These are phyloP conservation scores for Anthrax anthrax DNA, from an alignment of 2,888 invertebrate genomes.

Conservation along the genomic window DNA sequence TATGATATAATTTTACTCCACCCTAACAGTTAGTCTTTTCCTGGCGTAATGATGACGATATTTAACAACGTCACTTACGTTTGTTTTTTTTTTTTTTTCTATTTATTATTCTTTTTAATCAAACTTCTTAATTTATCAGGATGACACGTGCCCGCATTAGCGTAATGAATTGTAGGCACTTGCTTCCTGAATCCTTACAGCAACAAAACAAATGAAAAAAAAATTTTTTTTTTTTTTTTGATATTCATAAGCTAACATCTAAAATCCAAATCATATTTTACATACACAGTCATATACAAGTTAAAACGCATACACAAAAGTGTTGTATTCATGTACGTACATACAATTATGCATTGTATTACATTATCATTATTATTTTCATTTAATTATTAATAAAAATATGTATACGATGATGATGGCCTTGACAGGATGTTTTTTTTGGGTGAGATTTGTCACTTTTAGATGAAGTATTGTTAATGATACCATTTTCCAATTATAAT, in stretches of 20 bases:
- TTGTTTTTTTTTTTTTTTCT: too few species aligned
- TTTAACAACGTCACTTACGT: conserved; percentile 5
- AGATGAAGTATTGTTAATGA: conserved; percentile 6
- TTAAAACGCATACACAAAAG: too few species aligned
- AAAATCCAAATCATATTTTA: too few species aligned
- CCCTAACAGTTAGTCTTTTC: conserved; percentile 4
- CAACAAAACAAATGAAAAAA: too few species aligned
- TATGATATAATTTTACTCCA: neutral
- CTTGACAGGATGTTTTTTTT: conserved; percentile 4
- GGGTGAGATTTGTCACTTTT: conserved; percentile 2
- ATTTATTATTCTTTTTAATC: too few species aligned
- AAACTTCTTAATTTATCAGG: conserved; percentile 19
- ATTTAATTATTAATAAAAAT: too few species aligned
- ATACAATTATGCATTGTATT: too few species aligned
- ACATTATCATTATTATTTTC: too few species aligned
- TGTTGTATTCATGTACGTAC: too few species aligned
- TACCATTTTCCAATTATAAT: conserved; percentile 5
- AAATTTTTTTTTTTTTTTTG: neutral
- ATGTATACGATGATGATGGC: neutral
- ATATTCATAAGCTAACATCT: neutral
- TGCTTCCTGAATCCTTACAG: neutral
- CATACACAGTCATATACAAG: neutral
- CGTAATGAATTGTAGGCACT: conserved; percentile 18
- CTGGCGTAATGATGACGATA: neutral
- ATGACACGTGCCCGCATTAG: conserved; percentile 19